These are phyloP conservation scores for Diaprepes abbreviatus DNA, from an alignment of 2,888 invertebrate genomes.

Conservation along the genomic window DNA sequence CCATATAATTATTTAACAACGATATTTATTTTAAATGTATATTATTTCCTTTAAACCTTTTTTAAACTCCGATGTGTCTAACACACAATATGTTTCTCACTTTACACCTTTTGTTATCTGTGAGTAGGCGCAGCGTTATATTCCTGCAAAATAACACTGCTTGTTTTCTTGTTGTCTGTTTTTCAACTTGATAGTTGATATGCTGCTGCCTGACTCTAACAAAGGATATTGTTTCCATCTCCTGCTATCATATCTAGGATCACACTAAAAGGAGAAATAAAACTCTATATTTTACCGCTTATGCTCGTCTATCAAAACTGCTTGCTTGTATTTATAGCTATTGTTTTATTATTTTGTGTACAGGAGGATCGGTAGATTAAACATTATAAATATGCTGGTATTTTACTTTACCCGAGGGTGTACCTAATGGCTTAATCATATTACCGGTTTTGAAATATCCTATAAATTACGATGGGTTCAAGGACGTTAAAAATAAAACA, in stretches of 20 bases:
- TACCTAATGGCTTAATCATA: not conserved
- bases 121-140: conserved; percentile 15
- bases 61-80: not conserved
- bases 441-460: not conserved
- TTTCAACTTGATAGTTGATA: conserved; percentile 13
- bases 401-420: not conserved
- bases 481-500: too few species aligned
- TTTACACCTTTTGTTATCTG: conserved; percentile 17
- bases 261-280: conserved; percentile 1
- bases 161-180: conserved; percentile 9
- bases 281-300: conserved; percentile 5
- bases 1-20: too few species aligned
- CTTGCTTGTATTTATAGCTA: not conserved
- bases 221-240: conserved; percentile 30
- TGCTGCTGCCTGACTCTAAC: conserved; percentile 17
- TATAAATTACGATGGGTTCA: too few species aligned
- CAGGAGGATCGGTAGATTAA: not conserved
- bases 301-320: not conserved
- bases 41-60: not conserved
- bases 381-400: not conserved
- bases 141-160: conserved; percentile 7
- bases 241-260: conserved; percentile 16
- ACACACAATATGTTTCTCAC: conserved; percentile 3
- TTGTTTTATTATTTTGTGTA: not conserved
- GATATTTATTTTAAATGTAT: too few species aligned